Base-by-base conservation (phyloP, 2,113 vertebrate species). In the Cichladusa arquata region DNA sequence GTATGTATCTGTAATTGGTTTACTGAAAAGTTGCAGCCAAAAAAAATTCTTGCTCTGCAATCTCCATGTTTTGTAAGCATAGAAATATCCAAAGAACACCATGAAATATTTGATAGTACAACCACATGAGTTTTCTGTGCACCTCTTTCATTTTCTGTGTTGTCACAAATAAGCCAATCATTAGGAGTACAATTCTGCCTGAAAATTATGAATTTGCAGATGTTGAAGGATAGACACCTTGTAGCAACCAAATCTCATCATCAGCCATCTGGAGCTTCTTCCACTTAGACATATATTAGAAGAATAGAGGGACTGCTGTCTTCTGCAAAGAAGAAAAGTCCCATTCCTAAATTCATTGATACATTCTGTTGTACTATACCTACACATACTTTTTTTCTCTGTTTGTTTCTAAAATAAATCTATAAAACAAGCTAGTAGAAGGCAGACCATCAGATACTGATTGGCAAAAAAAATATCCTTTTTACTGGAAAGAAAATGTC, bases 181-280 rank as follows among this genome's bases (percentile, higher is more conserved):
- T 29, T 74, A 74, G 74, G 48, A 81, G 50, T 34, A n/a, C 64
- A 54, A 83, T 15, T 26, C 38, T 88, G 40, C 45, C 81, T 87
- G 31, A 64, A 90, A 95, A 86, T 72, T 40, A 34, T 80, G 53
- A 89, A 80, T 89, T 93, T 89, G 94, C 40, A 62, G n/a, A 50
- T 77, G n/a, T 76, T 69, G 92, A 79, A 88, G 69, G 51, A 93
- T 74, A 91, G 54, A 82, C 5, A 14, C 20, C n/a, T 81, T 88
- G 94, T 88, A 80, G 48, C 69, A 95, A 89, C 47, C 77, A 93
- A 93, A 94, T 95, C 79, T 92, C 95, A 81, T 92, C 50, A 90
- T 70, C 62, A 93, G 48, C 80, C 62, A 81, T 83, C 87, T 97
- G 94, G 56, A 95, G 26, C 65, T 67, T 92, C 83, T 71, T 92